These are phyloP conservation scores for Heterochromis multidens DNA, from an alignment of 2,113 vertebrate genomes.

Conservation along the genomic window DNA sequence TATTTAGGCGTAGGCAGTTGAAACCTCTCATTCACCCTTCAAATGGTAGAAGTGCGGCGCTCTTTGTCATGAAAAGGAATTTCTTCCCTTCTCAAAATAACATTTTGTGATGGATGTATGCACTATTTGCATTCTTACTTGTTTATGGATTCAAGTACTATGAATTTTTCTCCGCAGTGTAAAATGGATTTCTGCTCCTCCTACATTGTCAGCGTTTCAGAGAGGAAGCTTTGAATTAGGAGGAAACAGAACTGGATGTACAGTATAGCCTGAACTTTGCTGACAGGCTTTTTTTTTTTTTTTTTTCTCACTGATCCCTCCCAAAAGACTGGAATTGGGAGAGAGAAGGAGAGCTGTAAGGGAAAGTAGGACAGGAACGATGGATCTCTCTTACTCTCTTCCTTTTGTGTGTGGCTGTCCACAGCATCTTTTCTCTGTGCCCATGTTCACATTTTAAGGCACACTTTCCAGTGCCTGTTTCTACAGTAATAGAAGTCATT, in stretches of 20 bases:
- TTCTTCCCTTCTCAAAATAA: neutral
- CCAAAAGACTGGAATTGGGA: slow-evolving; percentile 36
- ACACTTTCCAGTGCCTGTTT: neutral
- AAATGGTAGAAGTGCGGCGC: neutral
- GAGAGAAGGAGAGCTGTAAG: slow-evolving; percentile 1
- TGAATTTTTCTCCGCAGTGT: neutral
- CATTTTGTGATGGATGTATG: neutral
- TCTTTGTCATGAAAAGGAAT: neutral
- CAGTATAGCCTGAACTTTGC: slow-evolving; percentile 26
- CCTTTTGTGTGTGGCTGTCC: slow-evolving; percentile 3
- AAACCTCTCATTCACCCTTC: slow-evolving; percentile 15
- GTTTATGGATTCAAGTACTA: neutral
- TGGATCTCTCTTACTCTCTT: neutral
- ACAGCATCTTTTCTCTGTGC: neutral
- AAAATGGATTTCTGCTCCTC: neutral
- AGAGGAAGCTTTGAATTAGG: slow-evolving; percentile 27
- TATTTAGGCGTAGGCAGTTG: neutral
- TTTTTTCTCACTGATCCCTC: slow-evolving; percentile 32
- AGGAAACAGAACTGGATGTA: slow-evolving; percentile 15
- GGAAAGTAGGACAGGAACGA: slow-evolving; percentile 46
- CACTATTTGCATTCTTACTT: neutral
- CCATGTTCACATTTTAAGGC: neutral
- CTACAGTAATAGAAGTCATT: neutral
- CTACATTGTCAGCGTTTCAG: neutral
- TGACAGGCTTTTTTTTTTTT: slow-evolving; percentile 22